phyloP scores from a whole-genome alignment of 2,888 invertebrate species.

The Suillia variegata region DNA sequence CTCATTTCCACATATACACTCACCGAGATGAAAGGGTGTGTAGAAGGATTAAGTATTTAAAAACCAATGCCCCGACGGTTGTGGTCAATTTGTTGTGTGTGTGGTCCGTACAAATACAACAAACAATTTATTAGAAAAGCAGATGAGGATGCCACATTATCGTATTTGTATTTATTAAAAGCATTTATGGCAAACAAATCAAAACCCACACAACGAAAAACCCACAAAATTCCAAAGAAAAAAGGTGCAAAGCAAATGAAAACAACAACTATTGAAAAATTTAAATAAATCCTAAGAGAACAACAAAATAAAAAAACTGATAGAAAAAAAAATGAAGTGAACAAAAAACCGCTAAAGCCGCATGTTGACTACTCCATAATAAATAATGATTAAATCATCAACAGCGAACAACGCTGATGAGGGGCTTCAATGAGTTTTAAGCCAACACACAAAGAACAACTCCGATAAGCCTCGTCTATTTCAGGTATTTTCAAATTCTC shows the following conservation, averaged over 20 bases:
- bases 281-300: neutral
- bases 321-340: neutral
- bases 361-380: neutral
- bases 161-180: neutral
- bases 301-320: no score
- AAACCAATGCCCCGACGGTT: neutral
- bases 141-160: no score
- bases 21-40: no score
- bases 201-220: neutral
- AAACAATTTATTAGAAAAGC: neutral
- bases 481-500: no score
- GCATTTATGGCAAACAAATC: neutral
- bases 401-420: neutral
- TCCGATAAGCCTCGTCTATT: no score
- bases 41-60: neutral
- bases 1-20: no score
- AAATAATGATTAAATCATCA: neutral
- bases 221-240: neutral
- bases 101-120: neutral
- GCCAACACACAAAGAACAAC: no score
- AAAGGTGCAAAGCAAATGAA: neutral
- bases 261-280: neutral
- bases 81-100: neutral
- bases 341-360: no score
- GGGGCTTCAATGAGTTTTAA: neutral